Conservation (phyloP, 2,113 vertebrate genomes). For the Sciurus niger region DNA sequence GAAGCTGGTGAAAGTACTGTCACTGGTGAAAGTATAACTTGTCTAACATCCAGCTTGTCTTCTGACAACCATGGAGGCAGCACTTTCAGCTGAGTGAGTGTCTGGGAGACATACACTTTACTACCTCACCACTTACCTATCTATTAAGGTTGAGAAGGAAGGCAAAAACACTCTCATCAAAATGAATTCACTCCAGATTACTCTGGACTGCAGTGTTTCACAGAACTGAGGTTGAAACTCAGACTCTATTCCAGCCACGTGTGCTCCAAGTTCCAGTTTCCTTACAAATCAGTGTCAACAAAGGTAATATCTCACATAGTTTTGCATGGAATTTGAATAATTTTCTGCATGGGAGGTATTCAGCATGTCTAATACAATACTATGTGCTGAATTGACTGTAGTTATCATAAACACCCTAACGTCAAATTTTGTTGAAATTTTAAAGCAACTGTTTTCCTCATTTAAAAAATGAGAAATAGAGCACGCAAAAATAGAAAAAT, state of each 20-base stretch:
- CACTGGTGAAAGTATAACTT: not conserved
- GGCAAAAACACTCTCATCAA: not conserved
- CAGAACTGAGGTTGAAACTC: not conserved
- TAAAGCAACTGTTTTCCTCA: not conserved
- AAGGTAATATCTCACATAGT: not conserved
- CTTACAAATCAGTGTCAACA: not conserved
- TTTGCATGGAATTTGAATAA: not conserved
- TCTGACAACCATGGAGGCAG: not conserved
- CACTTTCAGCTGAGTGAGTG: not conserved
- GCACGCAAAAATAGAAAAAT: not conserved
- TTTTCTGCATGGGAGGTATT: not conserved
- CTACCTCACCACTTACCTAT: not conserved
- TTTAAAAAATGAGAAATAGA: not conserved
- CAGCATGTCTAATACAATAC: not conserved
- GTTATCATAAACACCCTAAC: not conserved
- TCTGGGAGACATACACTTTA: not conserved
- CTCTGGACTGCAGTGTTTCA: not conserved
- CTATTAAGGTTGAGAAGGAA: not conserved
- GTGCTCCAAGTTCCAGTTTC: not conserved
- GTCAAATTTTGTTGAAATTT: not conserved
- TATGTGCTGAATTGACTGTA: not conserved
- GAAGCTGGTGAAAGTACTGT: not conserved
- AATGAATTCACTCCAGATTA: not conserved
- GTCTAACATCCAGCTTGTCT: not conserved
- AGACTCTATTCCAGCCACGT: not conserved